phyloP scores from a whole-genome alignment of 1,140 invertebrate species.

The Cydia fagiglandana region DNA sequence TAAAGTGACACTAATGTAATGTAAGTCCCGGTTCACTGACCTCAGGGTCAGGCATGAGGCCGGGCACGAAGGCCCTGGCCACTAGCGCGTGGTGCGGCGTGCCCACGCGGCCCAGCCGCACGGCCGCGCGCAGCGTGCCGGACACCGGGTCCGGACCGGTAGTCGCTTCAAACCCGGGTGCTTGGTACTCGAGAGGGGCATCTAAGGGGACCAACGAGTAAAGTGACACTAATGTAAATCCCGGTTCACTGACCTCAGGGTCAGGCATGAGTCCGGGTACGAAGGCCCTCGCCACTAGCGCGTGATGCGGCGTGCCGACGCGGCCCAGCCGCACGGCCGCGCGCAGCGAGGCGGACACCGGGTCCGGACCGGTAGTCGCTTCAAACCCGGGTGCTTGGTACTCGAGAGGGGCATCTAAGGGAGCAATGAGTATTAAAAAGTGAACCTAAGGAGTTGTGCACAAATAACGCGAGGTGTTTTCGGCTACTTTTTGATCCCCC shows the following conservation, averaged over 20 bases:
- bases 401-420: constrained; percentile 50
- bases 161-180: constrained; percentile 48
- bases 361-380: constrained; percentile 41
- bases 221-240: too few species aligned
- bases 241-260: not conserved
- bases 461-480: too few species aligned
- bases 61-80: constrained; percentile 44
- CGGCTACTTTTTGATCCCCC: too few species aligned
- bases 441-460: too few species aligned
- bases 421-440: too few species aligned
- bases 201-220: too few species aligned
- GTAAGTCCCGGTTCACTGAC: not conserved
- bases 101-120: constrained; percentile 51
- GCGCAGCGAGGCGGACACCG: constrained; percentile 36
- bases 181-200: constrained; percentile 62
- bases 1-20: too few species aligned
- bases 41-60: constrained; percentile 19
- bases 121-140: constrained; percentile 28
- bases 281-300: constrained; percentile 40
- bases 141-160: constrained; percentile 48
- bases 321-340: constrained; percentile 46
- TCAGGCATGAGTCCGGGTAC: constrained; percentile 37
- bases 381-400: constrained; percentile 64
- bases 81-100: constrained; percentile 54
- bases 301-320: constrained; percentile 57